phyloP scores from a whole-genome alignment of 2,888 invertebrate genomes.

The Acholoe squamosa region DNA sequence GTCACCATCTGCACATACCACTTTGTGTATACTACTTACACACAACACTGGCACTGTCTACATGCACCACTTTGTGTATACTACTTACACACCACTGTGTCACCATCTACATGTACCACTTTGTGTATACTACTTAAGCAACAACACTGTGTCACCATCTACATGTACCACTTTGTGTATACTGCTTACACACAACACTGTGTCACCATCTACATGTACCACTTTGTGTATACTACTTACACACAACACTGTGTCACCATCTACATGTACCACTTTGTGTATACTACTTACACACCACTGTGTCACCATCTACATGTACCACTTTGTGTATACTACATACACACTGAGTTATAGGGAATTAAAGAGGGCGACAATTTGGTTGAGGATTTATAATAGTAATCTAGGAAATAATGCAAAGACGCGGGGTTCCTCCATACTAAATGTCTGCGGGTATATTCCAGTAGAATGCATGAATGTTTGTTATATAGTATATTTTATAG shows the following conservation, averaged over 20 bases:
- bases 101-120: not conserved
- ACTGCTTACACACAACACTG: not conserved
- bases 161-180: not conserved
- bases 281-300: not conserved
- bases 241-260: not conserved
- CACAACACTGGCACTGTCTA: not conserved
- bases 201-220: not conserved
- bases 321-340: not conserved
- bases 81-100: not conserved
- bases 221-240: not conserved
- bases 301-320: not conserved
- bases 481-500: too few species aligned
- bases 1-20: not conserved
- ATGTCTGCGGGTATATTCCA: too few species aligned
- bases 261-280: not conserved
- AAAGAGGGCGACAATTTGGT: too few species aligned
- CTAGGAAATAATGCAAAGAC: too few species aligned
- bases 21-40: slow-evolving; percentile 4
- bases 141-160: not conserved
- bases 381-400: too few species aligned
- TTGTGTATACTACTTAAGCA: not conserved
- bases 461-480: too few species aligned
- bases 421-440: too few species aligned
- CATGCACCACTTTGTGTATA: not conserved
- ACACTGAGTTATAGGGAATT: too few species aligned